phyloP scores from a whole-genome alignment of 2,797 vertebrate species.

The Clarias laeviceps region DNA sequence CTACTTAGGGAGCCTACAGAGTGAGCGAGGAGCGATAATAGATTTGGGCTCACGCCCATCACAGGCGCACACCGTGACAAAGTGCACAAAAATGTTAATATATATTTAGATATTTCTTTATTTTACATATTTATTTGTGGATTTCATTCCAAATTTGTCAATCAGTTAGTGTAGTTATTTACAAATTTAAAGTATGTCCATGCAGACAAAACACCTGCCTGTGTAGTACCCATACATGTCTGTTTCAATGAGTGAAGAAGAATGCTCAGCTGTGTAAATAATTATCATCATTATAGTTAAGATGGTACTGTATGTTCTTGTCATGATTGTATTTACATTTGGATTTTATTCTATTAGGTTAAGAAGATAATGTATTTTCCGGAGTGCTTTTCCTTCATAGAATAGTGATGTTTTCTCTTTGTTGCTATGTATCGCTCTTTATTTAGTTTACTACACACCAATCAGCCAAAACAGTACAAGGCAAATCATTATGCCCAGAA shows the following conservation, averaged over 20 bases:
- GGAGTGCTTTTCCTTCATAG: not conserved
- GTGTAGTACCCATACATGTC: not conserved
- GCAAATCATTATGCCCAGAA: too few relatives aligned
- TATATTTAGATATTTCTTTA: too few relatives aligned
- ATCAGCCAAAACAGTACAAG: too few relatives aligned
- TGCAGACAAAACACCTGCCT: not conserved
- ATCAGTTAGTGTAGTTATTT: too few relatives aligned
- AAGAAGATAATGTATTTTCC: not conserved
- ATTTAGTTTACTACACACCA: not conserved
- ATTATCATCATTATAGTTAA: not conserved
- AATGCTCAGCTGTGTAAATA: not conserved
- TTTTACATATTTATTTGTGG: too few relatives aligned
- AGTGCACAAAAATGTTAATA: too few relatives aligned
- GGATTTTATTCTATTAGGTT: not conserved
- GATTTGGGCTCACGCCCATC: too few relatives aligned
- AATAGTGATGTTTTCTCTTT: not conserved
- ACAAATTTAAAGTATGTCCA: too few relatives aligned
- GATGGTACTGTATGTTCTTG: not conserved
- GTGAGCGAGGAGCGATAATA: too few relatives aligned
- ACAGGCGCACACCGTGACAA: too few relatives aligned
- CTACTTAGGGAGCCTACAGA: too few relatives aligned
- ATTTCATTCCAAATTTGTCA: too few relatives aligned
- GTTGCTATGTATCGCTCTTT: not conserved
- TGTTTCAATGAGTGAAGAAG: not conserved
- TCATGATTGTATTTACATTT: not conserved